phyloP scores from a whole-genome alignment of 2,797 vertebrate species.

The Masticophis lateralis region DNA sequence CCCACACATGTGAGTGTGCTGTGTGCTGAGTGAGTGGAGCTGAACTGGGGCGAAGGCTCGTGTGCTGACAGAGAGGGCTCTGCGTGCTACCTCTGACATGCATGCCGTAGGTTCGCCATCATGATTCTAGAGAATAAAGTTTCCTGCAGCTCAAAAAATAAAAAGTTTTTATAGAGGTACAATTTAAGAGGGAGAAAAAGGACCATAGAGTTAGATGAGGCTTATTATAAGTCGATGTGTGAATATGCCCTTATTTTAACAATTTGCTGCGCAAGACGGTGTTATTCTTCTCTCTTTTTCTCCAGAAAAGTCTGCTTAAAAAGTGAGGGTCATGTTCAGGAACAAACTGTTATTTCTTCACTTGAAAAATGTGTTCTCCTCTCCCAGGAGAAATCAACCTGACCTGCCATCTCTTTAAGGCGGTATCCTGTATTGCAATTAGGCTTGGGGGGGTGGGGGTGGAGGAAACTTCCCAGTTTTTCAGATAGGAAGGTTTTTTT shows the following conservation, averaged over 20 bases:
- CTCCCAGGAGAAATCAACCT: not conserved
- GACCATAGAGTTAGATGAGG: not conserved
- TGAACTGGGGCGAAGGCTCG: too few species aligned
- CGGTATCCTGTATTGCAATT: not conserved
- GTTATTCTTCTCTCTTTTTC: not conserved
- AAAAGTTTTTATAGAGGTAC: not conserved
- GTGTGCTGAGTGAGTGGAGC: too few species aligned
- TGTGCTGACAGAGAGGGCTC: too few species aligned
- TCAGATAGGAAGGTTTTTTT: not conserved
- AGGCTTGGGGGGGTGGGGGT: accelerated
- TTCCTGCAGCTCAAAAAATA: not conserved
- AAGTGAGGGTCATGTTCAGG: not conserved
- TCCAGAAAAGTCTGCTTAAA: not conserved
- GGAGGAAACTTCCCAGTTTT: not conserved
- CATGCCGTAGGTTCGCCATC: too few species aligned
- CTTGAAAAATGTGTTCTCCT: not conserved
- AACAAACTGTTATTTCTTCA: not conserved
- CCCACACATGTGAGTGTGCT: too few species aligned
- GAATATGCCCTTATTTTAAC: not conserved
- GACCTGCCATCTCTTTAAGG: not conserved
- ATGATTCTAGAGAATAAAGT: not conserved
- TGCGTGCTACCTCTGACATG: too few species aligned
- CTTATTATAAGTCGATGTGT: not conserved
- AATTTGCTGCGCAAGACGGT: not conserved
- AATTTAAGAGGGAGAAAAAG: not conserved